Conservation (phyloP, 2,888 invertebrate species). For the Diabrotica balteata region DNA sequence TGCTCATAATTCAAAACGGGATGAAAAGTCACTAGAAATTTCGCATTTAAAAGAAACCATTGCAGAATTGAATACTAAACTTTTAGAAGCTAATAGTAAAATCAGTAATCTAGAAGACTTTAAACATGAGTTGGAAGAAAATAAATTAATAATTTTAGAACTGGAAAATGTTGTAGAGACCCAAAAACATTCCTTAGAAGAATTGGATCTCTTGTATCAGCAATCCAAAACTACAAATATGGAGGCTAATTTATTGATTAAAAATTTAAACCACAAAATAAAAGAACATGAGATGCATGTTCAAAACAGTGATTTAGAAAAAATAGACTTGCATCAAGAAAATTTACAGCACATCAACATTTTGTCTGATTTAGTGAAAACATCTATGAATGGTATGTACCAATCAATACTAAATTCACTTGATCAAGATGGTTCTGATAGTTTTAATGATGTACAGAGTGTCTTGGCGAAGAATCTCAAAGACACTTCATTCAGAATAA, state of each 20-base stretch:
- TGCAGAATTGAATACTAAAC: conserved; percentile 22
- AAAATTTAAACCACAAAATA: conserved; percentile 25
- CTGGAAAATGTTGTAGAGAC: conserved; percentile 35
- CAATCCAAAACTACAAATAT: background rate
- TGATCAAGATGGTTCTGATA: conserved; percentile 34
- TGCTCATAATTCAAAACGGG: conserved; percentile 16
- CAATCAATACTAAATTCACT: conserved; percentile 47
- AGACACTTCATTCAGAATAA: conserved; percentile 35
- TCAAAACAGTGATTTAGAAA: conserved; percentile 29
- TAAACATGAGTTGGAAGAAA: conserved; percentile 30
- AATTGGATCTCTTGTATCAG: conserved; percentile 36
- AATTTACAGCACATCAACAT: conserved; percentile 8
- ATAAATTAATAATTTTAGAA: conserved; percentile 26
- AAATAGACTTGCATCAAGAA: conserved; percentile 25
- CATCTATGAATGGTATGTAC: conserved; percentile 53
- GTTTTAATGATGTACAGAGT: conserved; percentile 33
- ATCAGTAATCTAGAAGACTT: conserved; percentile 28
- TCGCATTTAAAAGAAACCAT: conserved; percentile 32
- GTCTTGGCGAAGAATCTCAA: conserved; percentile 39
- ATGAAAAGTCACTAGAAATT: conserved; percentile 8
- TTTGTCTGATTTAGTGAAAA: conserved; percentile 45
- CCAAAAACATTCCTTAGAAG: conserved; percentile 36
- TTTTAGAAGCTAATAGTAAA: conserved; percentile 29
- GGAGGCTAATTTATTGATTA: background rate
- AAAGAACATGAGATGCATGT: conserved; percentile 33